Conservation (phyloP, 2,113 vertebrate species). For the Glaucomys volans region DNA sequence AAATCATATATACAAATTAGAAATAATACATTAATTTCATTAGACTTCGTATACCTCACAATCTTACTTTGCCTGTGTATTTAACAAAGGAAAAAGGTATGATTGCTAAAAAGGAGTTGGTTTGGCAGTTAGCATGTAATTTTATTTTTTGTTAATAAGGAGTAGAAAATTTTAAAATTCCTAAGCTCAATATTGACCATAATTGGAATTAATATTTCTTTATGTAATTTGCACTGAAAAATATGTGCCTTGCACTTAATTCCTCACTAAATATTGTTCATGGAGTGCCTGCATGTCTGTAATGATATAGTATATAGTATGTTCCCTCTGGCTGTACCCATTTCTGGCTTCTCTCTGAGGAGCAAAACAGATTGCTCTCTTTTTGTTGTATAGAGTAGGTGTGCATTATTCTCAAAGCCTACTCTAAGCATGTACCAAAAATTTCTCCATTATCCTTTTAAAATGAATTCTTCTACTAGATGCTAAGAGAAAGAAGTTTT, state of each 20-base stretch:
- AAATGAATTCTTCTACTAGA: background rate
- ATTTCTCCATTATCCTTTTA: background rate
- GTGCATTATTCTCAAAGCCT: background rate
- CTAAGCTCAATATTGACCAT: background rate
- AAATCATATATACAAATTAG: background rate
- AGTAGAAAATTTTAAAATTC: slow-evolving; percentile 1
- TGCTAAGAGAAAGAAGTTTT: background rate
- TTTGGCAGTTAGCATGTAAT: background rate
- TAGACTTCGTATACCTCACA: background rate
- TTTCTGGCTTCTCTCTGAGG: background rate
- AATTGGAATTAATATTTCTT: slow-evolving; percentile 2
- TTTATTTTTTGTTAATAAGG: background rate
- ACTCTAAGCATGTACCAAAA: background rate
- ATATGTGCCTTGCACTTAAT: background rate
- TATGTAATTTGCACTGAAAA: background rate
- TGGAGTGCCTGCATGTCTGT: background rate
- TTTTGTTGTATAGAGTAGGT: background rate
- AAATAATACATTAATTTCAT: background rate
- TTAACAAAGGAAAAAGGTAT: slow-evolving; percentile 10
- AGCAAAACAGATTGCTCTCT: background rate
- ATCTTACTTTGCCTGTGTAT: background rate
- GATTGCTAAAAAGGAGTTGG: background rate
- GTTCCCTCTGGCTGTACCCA: background rate
- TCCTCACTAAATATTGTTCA: background rate
- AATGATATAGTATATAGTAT: too few species aligned